A percentile compares a stretch with the other conserved stretches of the same genome.
phyloP scores from a whole-genome alignment of 2,797 vertebrate genomes.

The Natrix natrix region DNA sequence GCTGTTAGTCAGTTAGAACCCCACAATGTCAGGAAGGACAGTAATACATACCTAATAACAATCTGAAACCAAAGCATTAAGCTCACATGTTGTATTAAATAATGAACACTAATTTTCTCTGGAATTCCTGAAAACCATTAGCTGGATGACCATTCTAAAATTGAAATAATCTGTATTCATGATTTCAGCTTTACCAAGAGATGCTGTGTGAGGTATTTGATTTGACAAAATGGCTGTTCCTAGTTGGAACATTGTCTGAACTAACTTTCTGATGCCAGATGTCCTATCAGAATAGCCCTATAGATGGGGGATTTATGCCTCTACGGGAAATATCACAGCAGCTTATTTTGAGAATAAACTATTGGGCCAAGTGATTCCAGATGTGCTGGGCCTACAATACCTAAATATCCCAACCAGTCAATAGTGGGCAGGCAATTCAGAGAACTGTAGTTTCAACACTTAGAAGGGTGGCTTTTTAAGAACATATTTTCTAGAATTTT shows the following conservation, averaged over 20 bases:
- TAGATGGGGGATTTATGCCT: background rate
- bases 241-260: background rate
- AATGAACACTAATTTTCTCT: constrained; percentile 75
- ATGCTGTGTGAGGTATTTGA: constrained; percentile 43
- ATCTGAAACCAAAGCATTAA: constrained; percentile 72
- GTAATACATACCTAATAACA: constrained; percentile 74
- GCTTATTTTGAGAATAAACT: background rate
- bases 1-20: constrained; percentile 75
- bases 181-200: constrained; percentile 64
- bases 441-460: background rate
- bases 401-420: background rate
- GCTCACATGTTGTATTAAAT: constrained; percentile 75
- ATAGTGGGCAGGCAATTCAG: background rate
- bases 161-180: constrained; percentile 74
- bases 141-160: constrained; percentile 73
- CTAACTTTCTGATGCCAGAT: background rate
- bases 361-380: background rate
- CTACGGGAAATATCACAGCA: background rate
- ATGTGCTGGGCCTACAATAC: background rate
- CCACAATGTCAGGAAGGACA: constrained; percentile 75
- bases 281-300: background rate
- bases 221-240: constrained; percentile 57
- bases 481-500: background rate
- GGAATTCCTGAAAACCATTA: constrained; percentile 72
- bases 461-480: background rate